Conservation (phyloP, 1,140 invertebrate species). For the Tetraneura akinire region DNA sequence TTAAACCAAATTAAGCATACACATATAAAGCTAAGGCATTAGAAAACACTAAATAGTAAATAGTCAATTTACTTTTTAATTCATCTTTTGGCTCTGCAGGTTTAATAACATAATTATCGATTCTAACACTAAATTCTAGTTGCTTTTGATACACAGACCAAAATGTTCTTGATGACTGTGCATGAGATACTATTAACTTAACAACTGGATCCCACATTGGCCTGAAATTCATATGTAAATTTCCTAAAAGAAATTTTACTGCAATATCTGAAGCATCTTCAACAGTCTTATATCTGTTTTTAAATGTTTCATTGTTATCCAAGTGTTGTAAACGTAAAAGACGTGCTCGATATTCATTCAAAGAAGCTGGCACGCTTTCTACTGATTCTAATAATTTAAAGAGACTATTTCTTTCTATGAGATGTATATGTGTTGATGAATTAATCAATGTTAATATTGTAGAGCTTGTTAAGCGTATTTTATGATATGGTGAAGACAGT, state of each 20-base stretch:
- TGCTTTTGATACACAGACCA: constrained; percentile 75
- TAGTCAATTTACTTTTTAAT: constrained; percentile 7
- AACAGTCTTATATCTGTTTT: constrained; percentile 7
- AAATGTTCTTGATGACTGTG: constrained; percentile 65
- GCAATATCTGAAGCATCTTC: constrained; percentile 58
- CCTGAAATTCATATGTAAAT: constrained; percentile 84
- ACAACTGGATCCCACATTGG: constrained; percentile 82
- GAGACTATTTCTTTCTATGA: not conserved
- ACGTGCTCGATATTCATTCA: constrained; percentile 69
- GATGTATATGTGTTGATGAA: not conserved
- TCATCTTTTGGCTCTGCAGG: constrained; percentile 13
- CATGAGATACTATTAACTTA: constrained; percentile 68
- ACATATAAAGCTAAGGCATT: no score
- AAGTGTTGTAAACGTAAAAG: constrained; percentile 74
- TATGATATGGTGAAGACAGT: constrained; percentile 38
- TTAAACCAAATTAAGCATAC: not conserved
- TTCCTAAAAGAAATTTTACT: constrained; percentile 77
- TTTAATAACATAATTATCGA: constrained; percentile 45
- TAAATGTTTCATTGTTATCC: constrained; percentile 56
- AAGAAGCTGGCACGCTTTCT: constrained; percentile 29
- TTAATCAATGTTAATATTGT: constrained; percentile 31
- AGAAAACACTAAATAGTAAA: no score
- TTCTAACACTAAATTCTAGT: constrained; percentile 62
- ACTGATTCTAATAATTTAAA: constrained; percentile 43
- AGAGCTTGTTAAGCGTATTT: constrained; percentile 31